Base-by-base conservation (phyloP, 2,888 invertebrate species). In the Cheilosia grossa region DNA sequence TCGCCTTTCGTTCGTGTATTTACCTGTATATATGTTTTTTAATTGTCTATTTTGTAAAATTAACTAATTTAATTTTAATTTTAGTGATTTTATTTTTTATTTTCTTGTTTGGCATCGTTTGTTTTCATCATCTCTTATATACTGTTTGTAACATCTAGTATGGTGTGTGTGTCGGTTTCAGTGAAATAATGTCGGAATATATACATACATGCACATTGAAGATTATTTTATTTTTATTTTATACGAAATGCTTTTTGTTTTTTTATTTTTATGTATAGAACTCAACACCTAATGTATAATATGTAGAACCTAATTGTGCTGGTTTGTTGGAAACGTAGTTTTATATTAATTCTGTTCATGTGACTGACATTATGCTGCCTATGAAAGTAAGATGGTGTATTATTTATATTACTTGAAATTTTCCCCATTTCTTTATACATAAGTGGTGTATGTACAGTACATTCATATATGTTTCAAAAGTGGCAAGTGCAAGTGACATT, bases 361-460 rank as follows among this genome's bases (percentile, higher is more conserved):
- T 49, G 47, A 21, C 17, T 59, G 49, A 59, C 30, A 42, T 21
- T 53, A 66, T 67, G 24, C 49, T 59, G 58, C 15, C 51, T 70
- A 47, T 58, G 58, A 58, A 33, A 49, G 37, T 27, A 17, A 44
- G 21, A 58, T n/a, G 37, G 56, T 58, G 69, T 58, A 37, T 51
- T 27, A 27, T 53, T 21, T n/a, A 44, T 66, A 40, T 69, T 47
- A 15, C 21, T n/a, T 17, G 13, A 58, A 40, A 30, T 33, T 63
- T 21, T 19, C 63, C 27, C 49, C 42, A 13, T 67, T 51, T 42
- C 37, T 82, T 58, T 80, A 83, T 79, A 83, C 83, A 83, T 69
- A 73, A 67, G 47, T 74, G 63, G 79, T 83, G 79, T 80, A 83
- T 83, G 42, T 79, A 83, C 78, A 79, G 30, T 82, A 81, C 70